Percentiles rank a stretch among this genome's conserved stretches.
phyloP scores from a whole-genome alignment of 1,140 invertebrate species.

The Platyscapa corneri region DNA sequence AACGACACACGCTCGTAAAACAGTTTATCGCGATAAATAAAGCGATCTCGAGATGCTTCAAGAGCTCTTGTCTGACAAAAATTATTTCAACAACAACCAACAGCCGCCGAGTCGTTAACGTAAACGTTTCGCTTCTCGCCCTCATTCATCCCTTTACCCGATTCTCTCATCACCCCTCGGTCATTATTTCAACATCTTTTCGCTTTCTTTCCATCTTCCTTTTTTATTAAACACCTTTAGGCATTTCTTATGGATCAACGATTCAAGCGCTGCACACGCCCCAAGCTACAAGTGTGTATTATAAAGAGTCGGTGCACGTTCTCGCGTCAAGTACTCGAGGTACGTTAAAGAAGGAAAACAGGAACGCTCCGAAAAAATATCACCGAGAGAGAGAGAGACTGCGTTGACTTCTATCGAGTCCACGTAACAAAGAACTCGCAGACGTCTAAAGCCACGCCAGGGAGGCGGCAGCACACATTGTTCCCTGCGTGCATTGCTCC shows the following conservation, averaged over 20 bases:
- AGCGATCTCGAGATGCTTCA: not conserved
- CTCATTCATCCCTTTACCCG: slow-evolving; percentile 8
- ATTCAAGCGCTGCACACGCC: slow-evolving; percentile 19
- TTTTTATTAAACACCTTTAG: not conserved
- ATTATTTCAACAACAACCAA: slow-evolving; percentile 12
- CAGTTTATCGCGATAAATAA: slow-evolving; percentile 5
- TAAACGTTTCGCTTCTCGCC: slow-evolving; percentile 29
- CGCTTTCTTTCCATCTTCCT: not conserved
- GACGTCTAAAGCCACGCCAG: slow-evolving; percentile 50
- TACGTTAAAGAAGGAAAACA: slow-evolving; percentile 23
- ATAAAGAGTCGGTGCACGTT: slow-evolving; percentile 22
- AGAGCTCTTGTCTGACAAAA: slow-evolving; percentile 22
- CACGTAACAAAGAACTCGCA: slow-evolving; percentile 3
- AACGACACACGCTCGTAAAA: not conserved
- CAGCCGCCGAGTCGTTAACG: not conserved
- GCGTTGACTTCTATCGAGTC: slow-evolving; percentile 33
- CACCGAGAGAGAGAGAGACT: slow-evolving; percentile 24
- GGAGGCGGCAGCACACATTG: not conserved
- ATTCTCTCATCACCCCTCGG: slow-evolving; percentile 35
- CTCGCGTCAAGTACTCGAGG: slow-evolving; percentile 33
- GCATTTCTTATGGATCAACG: slow-evolving; percentile 3
- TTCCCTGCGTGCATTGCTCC: not conserved
- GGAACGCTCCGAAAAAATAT: slow-evolving; percentile 41
- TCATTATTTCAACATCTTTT: slow-evolving; percentile 35
- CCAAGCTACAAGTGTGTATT: slow-evolving; percentile 35